phyloP scores from a whole-genome alignment of 2,888 invertebrate species.

The Rhamphomyia laevipes region DNA sequence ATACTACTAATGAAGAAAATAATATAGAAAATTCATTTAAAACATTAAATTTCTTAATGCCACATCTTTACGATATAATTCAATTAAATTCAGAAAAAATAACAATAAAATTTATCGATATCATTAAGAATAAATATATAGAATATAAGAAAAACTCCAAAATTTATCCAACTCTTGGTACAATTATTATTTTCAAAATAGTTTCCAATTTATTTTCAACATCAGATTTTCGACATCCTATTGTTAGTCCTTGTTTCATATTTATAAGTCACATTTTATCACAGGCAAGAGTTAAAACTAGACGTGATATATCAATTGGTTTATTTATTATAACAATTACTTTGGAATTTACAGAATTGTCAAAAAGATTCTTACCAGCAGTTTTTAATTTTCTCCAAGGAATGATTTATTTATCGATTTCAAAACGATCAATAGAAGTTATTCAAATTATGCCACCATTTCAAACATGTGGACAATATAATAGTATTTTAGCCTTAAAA shows the following conservation, averaged over 20 bases:
- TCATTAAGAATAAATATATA: slow-evolving; percentile 60
- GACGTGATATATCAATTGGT: slow-evolving; percentile 62
- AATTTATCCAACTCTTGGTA: slow-evolving; percentile 52
- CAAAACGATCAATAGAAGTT: slow-evolving; percentile 46
- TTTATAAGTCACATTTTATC: slow-evolving; percentile 73
- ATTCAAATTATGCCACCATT: slow-evolving; percentile 60
- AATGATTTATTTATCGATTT: slow-evolving; percentile 57
- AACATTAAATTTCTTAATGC: slow-evolving; percentile 45
- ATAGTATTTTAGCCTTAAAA: slow-evolving; percentile 47
- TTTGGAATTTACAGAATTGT: slow-evolving; percentile 65
- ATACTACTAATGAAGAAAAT: slow-evolving; percentile 22
- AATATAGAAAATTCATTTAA: slow-evolving; percentile 45
- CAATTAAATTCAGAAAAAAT: slow-evolving; percentile 58
- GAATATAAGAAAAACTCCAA: slow-evolving; percentile 48
- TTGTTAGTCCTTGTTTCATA: slow-evolving; percentile 63
- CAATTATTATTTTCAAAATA: slow-evolving; percentile 70
- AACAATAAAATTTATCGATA: slow-evolving; percentile 52
- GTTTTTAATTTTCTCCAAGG: slow-evolving; percentile 69
- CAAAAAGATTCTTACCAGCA: slow-evolving; percentile 71
- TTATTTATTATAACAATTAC: slow-evolving; percentile 61
- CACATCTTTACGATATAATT: slow-evolving; percentile 54
- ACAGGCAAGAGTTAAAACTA: slow-evolving; percentile 48
- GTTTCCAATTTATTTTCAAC: slow-evolving; percentile 70
- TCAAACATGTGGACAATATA: slow-evolving; percentile 41
- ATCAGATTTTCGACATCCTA: slow-evolving; percentile 80